phyloP scores from a whole-genome alignment of 2,888 invertebrate species.

The Protonemura montana region DNA sequence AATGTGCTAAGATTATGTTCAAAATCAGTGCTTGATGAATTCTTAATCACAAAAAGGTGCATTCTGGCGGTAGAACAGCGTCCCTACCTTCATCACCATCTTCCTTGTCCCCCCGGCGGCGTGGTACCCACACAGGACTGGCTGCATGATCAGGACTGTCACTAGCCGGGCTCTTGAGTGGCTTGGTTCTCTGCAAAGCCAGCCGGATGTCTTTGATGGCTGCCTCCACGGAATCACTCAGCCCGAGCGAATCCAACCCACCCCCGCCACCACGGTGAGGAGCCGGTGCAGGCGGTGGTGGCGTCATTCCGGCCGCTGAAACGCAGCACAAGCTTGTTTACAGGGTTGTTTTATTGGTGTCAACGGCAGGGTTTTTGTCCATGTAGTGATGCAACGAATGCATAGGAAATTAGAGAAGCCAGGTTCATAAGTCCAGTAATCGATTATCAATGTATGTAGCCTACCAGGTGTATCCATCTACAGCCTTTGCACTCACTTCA shows the following conservation, averaged over 20 bases:
- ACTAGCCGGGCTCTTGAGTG: slow-evolving; percentile 61
- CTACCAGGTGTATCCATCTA: too few relatives aligned
- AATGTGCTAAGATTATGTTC: too few relatives aligned
- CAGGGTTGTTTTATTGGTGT: too few relatives aligned
- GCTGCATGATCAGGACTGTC: slow-evolving; percentile 60
- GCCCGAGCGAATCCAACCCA: slow-evolving; percentile 57
- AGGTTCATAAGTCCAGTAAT: too few relatives aligned
- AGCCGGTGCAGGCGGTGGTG: slow-evolving; percentile 79
- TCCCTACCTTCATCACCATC: slow-evolving; percentile 56
- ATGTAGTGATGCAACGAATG: too few relatives aligned
- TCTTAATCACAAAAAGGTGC: too few relatives aligned
- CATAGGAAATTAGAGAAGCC: too few relatives aligned
- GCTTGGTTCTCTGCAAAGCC: slow-evolving; percentile 77
- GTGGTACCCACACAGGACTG: slow-evolving; percentile 76
- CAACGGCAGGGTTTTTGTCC: too few relatives aligned
- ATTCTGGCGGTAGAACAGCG: slow-evolving; percentile 53
- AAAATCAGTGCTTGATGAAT: too few relatives aligned
- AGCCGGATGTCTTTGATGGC: slow-evolving; percentile 85
- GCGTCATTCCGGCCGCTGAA: slow-evolving; percentile 62
- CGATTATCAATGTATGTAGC: too few relatives aligned
- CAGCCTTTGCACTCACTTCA: too few relatives aligned
- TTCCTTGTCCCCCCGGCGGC: slow-evolving; percentile 59
- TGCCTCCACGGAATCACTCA: slow-evolving; percentile 64
- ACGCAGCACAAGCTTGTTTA: background rate
- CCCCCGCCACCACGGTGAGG: slow-evolving; percentile 67